A percentile compares a stretch with the other conserved stretches of the same genome.
These are phyloP conservation scores for Lucilia cuprina DNA, from an alignment of 1,140 invertebrate genomes.

Conservation along the genomic window DNA sequence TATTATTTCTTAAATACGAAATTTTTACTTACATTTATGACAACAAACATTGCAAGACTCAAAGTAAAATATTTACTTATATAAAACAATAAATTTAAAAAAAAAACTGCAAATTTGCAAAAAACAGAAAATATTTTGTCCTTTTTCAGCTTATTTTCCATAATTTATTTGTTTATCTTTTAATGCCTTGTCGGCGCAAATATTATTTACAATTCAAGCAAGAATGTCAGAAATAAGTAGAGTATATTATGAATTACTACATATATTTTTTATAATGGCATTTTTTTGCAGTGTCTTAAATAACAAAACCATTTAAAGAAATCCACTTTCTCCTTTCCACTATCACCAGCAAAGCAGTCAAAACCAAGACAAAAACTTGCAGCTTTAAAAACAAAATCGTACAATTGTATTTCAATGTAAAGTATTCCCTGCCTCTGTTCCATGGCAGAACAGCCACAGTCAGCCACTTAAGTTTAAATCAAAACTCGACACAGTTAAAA, in stretches of 20 bases:
- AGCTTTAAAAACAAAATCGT: not conserved
- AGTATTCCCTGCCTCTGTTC: not conserved
- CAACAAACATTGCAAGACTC: too few species aligned
- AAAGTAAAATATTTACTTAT: too few species aligned
- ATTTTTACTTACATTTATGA: too few species aligned
- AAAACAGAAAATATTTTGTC: not conserved
- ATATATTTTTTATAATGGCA: not conserved
- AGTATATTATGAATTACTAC: not conserved
- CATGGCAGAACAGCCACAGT: too few species aligned
- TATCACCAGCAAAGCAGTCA: not conserved
- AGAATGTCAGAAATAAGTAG: not conserved
- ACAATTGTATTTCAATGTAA: not conserved
- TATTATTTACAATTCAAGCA: not conserved
- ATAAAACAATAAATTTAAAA: too few species aligned
- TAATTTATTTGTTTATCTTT: not conserved
- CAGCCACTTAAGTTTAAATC: slow-evolving; percentile 31
- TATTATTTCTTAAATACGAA: too few species aligned
- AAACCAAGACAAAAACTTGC: not conserved
- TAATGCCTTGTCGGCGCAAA: not conserved
- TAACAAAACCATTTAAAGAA: not conserved
- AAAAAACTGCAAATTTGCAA: too few species aligned
- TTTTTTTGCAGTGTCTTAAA: not conserved
- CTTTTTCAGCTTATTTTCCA: not conserved
- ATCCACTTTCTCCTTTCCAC: not conserved
- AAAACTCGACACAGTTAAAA: slow-evolving; percentile 35